phyloP scores from a whole-genome alignment of 2,888 invertebrate species.

The Adineta ricciae region DNA sequence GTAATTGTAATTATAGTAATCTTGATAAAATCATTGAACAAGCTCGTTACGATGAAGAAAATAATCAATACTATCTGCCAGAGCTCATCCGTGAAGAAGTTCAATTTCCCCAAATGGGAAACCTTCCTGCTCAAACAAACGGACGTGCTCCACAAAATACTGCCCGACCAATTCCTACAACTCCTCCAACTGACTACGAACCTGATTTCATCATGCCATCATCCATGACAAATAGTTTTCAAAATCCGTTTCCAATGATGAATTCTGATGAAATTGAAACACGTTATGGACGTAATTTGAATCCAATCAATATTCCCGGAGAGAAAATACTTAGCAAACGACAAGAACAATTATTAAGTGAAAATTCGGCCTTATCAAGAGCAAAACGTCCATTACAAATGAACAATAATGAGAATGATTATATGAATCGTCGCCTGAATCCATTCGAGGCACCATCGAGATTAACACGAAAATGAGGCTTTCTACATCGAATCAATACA shows the following conservation, averaged over 20 bases:
- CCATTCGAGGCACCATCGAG: background rate
- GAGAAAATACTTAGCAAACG: background rate
- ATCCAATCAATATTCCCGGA: background rate
- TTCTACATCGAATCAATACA: background rate
- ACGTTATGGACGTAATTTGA: background rate
- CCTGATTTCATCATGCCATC: background rate
- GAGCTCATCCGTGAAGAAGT: constrained; percentile 59
- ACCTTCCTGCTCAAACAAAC: background rate
- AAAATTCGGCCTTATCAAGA: background rate
- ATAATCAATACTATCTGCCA: constrained; percentile 63
- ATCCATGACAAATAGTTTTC: background rate
- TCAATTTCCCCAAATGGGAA: constrained; percentile 55
- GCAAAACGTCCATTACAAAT: background rate
- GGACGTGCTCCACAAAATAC: background rate
- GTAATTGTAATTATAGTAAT: constrained; percentile 67
- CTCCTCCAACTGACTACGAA: background rate
- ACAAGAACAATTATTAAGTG: constrained; percentile 2
- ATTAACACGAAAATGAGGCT: background rate
- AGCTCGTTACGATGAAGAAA: constrained; percentile 64
- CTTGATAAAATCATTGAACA: constrained; percentile 61
- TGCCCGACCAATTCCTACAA: background rate
- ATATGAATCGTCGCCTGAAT: constrained; percentile 13
- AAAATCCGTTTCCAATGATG: background rate
- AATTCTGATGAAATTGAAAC: background rate
- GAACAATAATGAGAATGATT: background rate